These are phyloP conservation scores for Prunella himalayana DNA, from an alignment of 2,113 vertebrate genomes.

Conservation along the genomic window DNA sequence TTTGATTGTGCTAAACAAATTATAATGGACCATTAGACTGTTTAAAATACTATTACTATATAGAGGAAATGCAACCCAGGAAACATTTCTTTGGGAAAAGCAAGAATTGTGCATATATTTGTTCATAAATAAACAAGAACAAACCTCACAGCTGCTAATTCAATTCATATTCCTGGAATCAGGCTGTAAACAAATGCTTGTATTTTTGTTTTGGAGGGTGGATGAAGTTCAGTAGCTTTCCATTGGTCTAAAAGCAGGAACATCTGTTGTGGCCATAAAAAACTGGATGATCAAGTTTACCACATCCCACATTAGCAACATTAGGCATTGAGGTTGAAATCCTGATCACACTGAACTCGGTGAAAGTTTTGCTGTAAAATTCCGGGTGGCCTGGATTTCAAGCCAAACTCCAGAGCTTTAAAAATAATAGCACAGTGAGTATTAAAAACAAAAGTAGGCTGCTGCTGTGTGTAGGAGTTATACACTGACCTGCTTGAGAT, in stretches of 20 bases:
- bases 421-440: neutral
- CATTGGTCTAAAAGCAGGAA: constrained; percentile 50
- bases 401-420: constrained; percentile 7
- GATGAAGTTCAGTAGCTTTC: constrained; percentile 27
- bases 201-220: constrained; percentile 59
- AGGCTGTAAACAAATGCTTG: constrained; percentile 46
- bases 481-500: neutral
- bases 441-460: neutral
- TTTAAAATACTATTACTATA: neutral
- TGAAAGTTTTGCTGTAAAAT: neutral
- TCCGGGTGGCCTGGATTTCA: neutral
- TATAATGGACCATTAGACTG: neutral
- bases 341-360: neutral
- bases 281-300: constrained; percentile 56
- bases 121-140: constrained; percentile 3
- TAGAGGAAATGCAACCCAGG: neutral
- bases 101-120: neutral
- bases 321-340: constrained; percentile 21
- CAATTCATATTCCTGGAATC: constrained; percentile 30
- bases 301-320: constrained; percentile 44
- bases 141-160: constrained; percentile 22
- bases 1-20: neutral
- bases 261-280: constrained; percentile 64
- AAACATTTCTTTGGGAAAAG: neutral
- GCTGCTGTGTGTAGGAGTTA: neutral